Percentiles rank a stretch among this genome's conserved stretches.
These are phyloP conservation scores for Phyllostomus discolor DNA, from an alignment of 2,113 vertebrate genomes.

Conservation along the genomic window DNA sequence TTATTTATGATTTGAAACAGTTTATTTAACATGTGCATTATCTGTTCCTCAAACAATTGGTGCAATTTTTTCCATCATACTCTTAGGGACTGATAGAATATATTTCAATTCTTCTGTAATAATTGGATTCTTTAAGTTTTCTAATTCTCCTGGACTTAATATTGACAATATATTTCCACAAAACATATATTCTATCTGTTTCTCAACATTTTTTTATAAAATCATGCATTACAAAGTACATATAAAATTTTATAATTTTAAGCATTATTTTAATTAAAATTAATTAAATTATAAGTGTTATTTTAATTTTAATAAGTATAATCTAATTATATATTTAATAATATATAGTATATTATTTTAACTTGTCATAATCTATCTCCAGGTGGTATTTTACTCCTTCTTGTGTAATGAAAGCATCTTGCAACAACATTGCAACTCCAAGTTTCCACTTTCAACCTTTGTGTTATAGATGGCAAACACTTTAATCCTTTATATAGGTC, in stretches of 20 bases:
- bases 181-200: neutral
- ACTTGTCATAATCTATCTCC: neutral
- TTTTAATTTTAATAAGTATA: too few relatives aligned
- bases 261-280: neutral
- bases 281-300: too few relatives aligned
- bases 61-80: neutral
- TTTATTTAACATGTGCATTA: neutral
- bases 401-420: neutral
- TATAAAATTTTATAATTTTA: neutral
- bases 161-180: neutral
- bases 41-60: neutral
- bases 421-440: neutral
- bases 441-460: neutral
- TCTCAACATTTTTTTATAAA: neutral
- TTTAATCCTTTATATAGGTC: neutral
- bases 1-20: neutral
- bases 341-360: neutral
- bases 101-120: neutral
- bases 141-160: neutral
- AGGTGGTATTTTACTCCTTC: neutral
- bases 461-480: neutral
- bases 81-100: neutral
- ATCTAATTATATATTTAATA: too few relatives aligned
- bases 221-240: neutral
- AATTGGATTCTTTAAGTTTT: neutral